A percentile compares a stretch with the other conserved stretches of the same genome.
phyloP scores from a whole-genome alignment of 2,888 invertebrate genomes.

The Onchidella celtica region DNA sequence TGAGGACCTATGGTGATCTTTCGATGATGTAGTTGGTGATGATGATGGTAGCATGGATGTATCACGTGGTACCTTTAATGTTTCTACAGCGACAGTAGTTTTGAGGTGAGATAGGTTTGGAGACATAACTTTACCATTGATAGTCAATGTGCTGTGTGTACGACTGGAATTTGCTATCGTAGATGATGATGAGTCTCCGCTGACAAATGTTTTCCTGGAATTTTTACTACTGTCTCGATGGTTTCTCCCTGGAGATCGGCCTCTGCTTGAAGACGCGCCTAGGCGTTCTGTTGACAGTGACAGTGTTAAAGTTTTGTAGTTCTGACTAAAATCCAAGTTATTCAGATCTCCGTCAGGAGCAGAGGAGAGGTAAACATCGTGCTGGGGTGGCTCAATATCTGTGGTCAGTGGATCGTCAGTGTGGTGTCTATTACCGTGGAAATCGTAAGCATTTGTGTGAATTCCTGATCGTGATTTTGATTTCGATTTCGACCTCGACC shows the following conservation, averaged over 20 bases:
- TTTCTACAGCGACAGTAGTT: neutral
- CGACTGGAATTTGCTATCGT: neutral
- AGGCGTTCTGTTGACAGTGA: too few relatives aligned
- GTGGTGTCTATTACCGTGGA: too few relatives aligned
- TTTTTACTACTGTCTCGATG: neutral
- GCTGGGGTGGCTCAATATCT: too few relatives aligned
- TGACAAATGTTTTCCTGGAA: neutral
- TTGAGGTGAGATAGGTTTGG: neutral
- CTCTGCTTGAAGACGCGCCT: too few relatives aligned
- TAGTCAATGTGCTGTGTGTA: neutral
- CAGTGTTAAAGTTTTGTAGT: too few relatives aligned
- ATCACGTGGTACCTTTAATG: neutral
- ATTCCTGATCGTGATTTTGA: conserved; percentile 35
- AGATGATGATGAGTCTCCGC: neutral
- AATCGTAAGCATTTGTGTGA: too few relatives aligned
- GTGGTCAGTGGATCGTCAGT: too few relatives aligned
- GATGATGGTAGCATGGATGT: neutral
- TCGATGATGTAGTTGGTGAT: neutral
- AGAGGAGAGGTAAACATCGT: too few relatives aligned
- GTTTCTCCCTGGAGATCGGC: too few relatives aligned
- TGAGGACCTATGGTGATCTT: too few relatives aligned
- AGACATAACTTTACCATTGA: conserved; percentile 1
- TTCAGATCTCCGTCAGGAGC: too few relatives aligned
- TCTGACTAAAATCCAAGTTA: too few relatives aligned
- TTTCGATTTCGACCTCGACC: conserved; percentile 40